Conservation (phyloP, 2,113 vertebrate genomes). For the Ochotona curzoniae region DNA sequence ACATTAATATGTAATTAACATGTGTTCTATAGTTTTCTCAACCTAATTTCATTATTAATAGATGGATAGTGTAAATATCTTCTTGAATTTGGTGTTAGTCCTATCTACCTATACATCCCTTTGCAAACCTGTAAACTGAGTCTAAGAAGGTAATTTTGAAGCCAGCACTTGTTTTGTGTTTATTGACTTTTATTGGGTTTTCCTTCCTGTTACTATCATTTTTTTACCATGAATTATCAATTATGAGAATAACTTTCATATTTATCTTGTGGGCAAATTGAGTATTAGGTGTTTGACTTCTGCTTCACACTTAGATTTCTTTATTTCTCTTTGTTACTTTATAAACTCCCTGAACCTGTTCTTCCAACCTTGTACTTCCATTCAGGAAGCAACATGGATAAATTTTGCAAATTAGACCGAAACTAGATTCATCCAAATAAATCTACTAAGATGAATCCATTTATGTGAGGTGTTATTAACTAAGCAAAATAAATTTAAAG, state of each 20-base stretch:
- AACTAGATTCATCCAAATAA: background rate
- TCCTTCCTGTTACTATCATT: background rate
- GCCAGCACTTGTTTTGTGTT: background rate
- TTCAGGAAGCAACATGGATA: background rate
- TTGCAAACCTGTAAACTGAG: background rate
- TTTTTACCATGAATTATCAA: background rate
- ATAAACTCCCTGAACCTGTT: background rate
- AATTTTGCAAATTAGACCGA: conserved; percentile 9
- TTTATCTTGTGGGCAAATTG: background rate
- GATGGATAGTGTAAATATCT: background rate
- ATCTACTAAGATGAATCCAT: background rate
- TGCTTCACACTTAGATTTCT: background rate
- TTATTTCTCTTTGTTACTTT: background rate
- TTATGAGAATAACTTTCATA: background rate
- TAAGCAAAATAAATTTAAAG: background rate
- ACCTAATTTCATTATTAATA: background rate
- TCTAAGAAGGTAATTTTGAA: background rate
- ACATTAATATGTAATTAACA: background rate
- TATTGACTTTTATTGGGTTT: background rate
- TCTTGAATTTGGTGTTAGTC: background rate
- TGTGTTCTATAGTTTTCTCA: background rate
- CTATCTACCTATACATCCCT: background rate
- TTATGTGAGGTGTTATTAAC: background rate
- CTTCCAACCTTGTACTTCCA: background rate
- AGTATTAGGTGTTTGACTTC: background rate